phyloP scores from a whole-genome alignment of 1,140 invertebrate genomes.

The Dryas iulia region DNA sequence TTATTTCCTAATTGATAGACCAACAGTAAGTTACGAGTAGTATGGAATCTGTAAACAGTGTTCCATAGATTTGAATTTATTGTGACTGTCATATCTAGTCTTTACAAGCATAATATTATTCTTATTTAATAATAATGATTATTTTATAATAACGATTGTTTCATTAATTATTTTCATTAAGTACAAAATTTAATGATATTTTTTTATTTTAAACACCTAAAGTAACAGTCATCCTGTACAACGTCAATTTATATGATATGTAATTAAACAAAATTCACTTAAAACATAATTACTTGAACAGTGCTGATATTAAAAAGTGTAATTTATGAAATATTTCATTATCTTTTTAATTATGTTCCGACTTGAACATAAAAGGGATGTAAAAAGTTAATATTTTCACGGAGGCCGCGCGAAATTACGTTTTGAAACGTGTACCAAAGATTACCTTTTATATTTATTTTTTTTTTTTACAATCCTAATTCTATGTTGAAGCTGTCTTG shows the following conservation, averaged over 20 bases:
- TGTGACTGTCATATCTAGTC: no score
- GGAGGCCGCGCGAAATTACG: constrained; percentile 15
- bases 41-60: no score
- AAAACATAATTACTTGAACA: constrained; percentile 2
- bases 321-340: constrained; percentile 29
- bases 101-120: no score
- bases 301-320: constrained; percentile 6
- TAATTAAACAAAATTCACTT: neutral
- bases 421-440: constrained; percentile 20
- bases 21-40: no score
- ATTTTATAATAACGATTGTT: neutral
- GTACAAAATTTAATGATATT: neutral
- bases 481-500: no score
- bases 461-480: neutral
- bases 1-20: no score
- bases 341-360: constrained; percentile 32
- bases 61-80: no score
- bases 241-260: neutral
- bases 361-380: constrained; percentile 28
- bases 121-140: neutral
- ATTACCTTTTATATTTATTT: constrained; percentile 4
- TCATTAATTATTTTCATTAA: neutral
- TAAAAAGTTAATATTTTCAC: constrained; percentile 30
- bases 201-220: neutral
- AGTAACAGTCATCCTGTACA: neutral